Evolutionary conservation across 2,888 invertebrate genomes (phyloP).

Genomic region (Philaethria dido): DNA sequence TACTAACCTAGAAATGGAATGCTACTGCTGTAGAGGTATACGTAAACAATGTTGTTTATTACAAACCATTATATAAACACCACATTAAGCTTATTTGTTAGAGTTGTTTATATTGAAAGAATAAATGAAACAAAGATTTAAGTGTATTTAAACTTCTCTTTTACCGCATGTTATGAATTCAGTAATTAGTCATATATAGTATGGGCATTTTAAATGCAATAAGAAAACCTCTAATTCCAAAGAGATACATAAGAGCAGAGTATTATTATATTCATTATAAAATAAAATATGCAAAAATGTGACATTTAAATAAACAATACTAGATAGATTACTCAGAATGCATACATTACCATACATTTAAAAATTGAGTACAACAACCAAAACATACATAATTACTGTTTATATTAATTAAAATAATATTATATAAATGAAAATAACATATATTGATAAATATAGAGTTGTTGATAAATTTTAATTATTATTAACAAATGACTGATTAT

Average conservation of each 20-base stretch:
- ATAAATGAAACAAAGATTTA: constrained; percentile 14
- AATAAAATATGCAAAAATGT: background rate
- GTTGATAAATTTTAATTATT: too few species aligned
- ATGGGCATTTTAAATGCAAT: background rate
- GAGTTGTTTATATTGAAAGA: constrained; percentile 1
- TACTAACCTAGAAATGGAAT: constrained; percentile 24
- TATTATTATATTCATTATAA: background rate
- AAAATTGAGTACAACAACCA: too few species aligned
- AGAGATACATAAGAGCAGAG: background rate
- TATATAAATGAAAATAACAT: too few species aligned
- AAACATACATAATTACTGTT: too few species aligned
- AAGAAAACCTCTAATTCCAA: background rate
- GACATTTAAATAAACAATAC: too few species aligned
- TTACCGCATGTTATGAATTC: background rate
- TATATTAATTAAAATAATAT: too few species aligned
- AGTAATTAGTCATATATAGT: background rate
- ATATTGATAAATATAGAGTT: too few species aligned
- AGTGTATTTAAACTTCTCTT: background rate
- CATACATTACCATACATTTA: too few species aligned
- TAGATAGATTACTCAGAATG: too few species aligned
- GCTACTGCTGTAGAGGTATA: constrained; percentile 9
- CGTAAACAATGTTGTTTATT: constrained; percentile 32
- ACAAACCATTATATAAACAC: constrained; percentile 25
- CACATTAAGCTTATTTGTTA: constrained; percentile 15
- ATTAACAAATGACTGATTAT: too few species aligned